Base-by-base conservation (phyloP, 1,140 invertebrate species). In the Drosophila parvula region DNA sequence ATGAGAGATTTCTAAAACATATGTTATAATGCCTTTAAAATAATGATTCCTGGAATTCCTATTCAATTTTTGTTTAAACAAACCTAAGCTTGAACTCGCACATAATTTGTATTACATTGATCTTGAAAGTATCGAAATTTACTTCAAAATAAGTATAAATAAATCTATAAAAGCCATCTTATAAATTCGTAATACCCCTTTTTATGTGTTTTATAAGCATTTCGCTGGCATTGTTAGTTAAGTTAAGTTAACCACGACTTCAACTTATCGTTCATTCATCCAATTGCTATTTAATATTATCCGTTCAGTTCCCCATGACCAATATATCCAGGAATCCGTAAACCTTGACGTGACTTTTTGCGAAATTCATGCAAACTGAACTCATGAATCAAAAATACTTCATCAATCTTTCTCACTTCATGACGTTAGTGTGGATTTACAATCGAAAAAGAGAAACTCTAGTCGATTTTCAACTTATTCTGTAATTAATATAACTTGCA, bases 311-410 rank as follows among this genome's bases (percentile, higher is more conserved):
- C 32, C 32, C 32, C 32, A 53, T 36, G 50, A 53, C 32, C 32
- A 22, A 18, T 53, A 22, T 14, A 36, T 36, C 12, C 9, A 53
- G 50, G 18, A 51, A 61, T 27, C 44, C 44, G 18, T 28, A 51
- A 8, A 38, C 10, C 34, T 30, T 11, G 16, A 61, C 45, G 59
- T 61, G 59, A 27, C 45, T 61, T 50, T 51, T 38, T 12, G 10
- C 14, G 0, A 51, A 51, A 32, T 51, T 28, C 22, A 28, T 27
- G 10, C 11, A n/a, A 38, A 30, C 45, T 12, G 47, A 61, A 51
- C 34, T 61, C 45, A 51, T 51, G 27, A 61, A 61, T 51, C 34
- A 61, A 51, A 51, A 61, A 36, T 51, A 61, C 22, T 16, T 28
- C 2, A 16, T 38, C 18, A 28, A 48, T 16, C 8, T 7, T n/a